phyloP scores from a whole-genome alignment of 2,113 vertebrate species.

The Perccottus glenii region DNA sequence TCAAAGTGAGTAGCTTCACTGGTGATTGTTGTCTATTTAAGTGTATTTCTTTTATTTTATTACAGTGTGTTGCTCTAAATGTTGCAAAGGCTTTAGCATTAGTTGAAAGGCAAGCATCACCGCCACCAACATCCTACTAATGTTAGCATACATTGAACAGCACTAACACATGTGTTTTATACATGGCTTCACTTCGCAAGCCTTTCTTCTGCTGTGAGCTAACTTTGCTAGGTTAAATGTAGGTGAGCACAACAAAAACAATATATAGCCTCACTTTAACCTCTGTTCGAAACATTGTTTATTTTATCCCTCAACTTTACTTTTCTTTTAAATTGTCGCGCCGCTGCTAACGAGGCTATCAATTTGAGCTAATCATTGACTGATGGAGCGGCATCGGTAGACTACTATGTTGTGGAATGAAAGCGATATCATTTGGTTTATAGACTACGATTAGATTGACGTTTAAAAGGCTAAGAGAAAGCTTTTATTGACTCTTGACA shows the following conservation, averaged over 20 bases:
- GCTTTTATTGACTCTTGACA: no score
- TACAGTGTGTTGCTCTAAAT: neutral
- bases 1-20: neutral
- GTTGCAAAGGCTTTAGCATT: neutral
- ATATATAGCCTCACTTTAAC: neutral
- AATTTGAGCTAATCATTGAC: neutral
- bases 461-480: no score
- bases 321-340: neutral
- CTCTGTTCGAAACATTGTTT: neutral
- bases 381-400: neutral
- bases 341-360: conserved; percentile 21
- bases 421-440: neutral
- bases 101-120: neutral
- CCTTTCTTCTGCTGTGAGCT: no score
- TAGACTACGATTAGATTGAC: neutral
- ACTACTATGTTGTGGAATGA: no score
- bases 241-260: neutral
- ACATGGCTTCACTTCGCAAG: no score
- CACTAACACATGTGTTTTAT: no score
- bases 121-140: no score
- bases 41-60: neutral
- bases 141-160: no score
- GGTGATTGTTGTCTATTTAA: conserved; percentile 11
- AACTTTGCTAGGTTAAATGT: neutral
- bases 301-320: neutral